Percentiles rank a stretch among this genome's conserved stretches.
These are phyloP conservation scores for Sparus aurata DNA, from an alignment of 2,797 vertebrate species.

Conservation along the genomic window DNA sequence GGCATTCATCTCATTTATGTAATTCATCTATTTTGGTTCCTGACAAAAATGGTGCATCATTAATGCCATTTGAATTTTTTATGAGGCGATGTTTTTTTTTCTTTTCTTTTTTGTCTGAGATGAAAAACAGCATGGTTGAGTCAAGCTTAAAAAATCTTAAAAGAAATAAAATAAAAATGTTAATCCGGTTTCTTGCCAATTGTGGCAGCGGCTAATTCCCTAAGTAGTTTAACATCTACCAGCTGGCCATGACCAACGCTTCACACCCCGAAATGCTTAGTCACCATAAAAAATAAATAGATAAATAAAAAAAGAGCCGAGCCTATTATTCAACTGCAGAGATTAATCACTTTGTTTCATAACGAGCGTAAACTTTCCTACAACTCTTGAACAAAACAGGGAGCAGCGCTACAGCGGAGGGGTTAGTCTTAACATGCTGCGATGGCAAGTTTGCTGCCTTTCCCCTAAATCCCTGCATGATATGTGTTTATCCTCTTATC, in stretches of 20 bases:
- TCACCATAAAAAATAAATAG: conserved; percentile 58
- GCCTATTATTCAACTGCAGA: conserved; percentile 57
- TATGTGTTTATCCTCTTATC: conserved; percentile 60
- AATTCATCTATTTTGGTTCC: conserved; percentile 55
- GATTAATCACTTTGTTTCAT: conserved; percentile 70
- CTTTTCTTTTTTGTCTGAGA: conserved; percentile 42
- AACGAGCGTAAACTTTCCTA: conserved; percentile 47
- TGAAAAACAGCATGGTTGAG: conserved; percentile 58
- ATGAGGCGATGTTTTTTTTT: conserved; percentile 25
- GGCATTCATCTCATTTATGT: conserved; percentile 32
- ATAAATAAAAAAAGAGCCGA: conserved; percentile 37
- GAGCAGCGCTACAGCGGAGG: conserved; percentile 1
- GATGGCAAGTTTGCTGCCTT: conserved; percentile 41
- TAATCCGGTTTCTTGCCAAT: conserved; percentile 76
- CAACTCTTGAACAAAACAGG: conserved; percentile 28
- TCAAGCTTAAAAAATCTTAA: conserved; percentile 73
- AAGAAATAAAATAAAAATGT: conserved; percentile 52
- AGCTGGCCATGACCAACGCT: conserved; percentile 75
- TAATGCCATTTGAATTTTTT: conserved; percentile 68
- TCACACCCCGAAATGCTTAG: conserved; percentile 67
- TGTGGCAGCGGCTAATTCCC: conserved; percentile 73
- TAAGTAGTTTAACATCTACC: conserved; percentile 78
- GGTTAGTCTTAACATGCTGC: conserved; percentile 34
- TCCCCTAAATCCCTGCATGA: conserved; percentile 50
- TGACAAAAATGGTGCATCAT: conserved; percentile 56